Evolutionary conservation across 2,888 invertebrate species (phyloP).

Genomic region (Exephanes ischioxanthus): DNA sequence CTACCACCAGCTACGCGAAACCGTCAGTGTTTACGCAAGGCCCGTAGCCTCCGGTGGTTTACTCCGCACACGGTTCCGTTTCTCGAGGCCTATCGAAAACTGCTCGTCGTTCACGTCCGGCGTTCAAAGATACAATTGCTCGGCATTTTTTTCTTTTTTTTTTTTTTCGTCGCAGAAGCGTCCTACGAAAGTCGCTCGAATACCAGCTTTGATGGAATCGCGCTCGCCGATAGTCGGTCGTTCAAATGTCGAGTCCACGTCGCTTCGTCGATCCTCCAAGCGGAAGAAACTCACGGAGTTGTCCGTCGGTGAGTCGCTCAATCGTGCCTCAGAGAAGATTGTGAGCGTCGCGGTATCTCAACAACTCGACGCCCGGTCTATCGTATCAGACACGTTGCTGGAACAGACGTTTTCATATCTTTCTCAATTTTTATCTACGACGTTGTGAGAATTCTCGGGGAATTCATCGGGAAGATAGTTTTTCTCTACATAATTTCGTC

Average conservation of each 20-base stretch:
- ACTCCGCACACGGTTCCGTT: slow-evolving; percentile 29
- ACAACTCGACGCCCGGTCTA: not conserved
- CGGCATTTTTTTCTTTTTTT: not conserved
- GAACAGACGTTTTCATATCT: not conserved
- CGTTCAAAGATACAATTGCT: not conserved
- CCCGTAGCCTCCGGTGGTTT: slow-evolving; percentile 53
- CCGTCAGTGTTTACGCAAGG: slow-evolving; percentile 69
- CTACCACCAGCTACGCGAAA: slow-evolving; percentile 21
- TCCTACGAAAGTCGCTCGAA: not conserved
- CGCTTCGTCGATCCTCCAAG: slow-evolving; percentile 71
- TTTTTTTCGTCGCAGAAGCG: not conserved
- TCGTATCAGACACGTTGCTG: not conserved
- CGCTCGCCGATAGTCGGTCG: slow-evolving; percentile 49
- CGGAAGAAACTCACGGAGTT: slow-evolving; percentile 76
- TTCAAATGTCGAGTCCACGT: slow-evolving; percentile 69
- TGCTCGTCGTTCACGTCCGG: not conserved
- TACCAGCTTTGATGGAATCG: slow-evolving; percentile 56
- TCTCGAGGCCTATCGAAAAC: slow-evolving; percentile 13
- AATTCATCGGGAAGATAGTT: not conserved
- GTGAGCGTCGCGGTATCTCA: not conserved
- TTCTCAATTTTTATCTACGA: not conserved
- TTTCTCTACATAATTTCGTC: not conserved
- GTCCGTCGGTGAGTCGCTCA: slow-evolving; percentile 74
- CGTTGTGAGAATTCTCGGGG: not conserved
- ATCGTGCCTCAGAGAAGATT: not conserved